Base-by-base conservation (phyloP, 2,797 vertebrate genomes). In the Loris lydekkerianus region DNA sequence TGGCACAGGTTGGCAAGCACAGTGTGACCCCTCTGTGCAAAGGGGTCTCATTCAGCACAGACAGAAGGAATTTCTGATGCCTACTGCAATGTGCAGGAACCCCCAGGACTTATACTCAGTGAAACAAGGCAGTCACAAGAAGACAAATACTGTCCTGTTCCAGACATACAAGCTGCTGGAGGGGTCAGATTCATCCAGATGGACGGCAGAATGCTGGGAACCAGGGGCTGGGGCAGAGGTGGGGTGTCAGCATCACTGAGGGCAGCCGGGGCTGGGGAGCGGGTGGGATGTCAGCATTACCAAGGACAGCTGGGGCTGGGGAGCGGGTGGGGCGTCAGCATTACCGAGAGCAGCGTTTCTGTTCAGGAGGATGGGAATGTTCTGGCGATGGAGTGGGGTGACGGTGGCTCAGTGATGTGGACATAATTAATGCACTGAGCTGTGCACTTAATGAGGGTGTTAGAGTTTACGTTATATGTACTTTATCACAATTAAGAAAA, bases 381-480 rank as follows among this genome's bases (percentile, higher is more conserved):
- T 75, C 34, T 3, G 11, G n/a, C 17, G 56, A 18, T 7, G 40
- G 15, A 78, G 14, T 20, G 5, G 17, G 6, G 65, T 37, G n/a
- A 75, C 0, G 5, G 8, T 25, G 29, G 27, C 18, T 3, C 17
- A 56, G 29, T 73, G 29, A 10, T 2, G 10, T 27, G 34, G 17
- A 25, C 2, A 2, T 8, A 4, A 43, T n/a, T 21, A 10, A 9
- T 69, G 37, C 40, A 7, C 49, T 27, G 49, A 40, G 25, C 49
- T 1, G 40, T 2, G 7, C 10, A 2, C 23, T 34, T 10, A 18
- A 29, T 43, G 5, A 14, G 2, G 21, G 40, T 6, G 7, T 17
- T 15, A 5, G 29, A 5, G n/a, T 11, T 23, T 18, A 37, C 9
- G 23, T 34, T 34, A 3, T 3, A 14, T 21, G 31, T 20, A 2